These are phyloP conservation scores for Diorhabda carinulata DNA, from an alignment of 1,140 invertebrate genomes.

Conservation along the genomic window DNA sequence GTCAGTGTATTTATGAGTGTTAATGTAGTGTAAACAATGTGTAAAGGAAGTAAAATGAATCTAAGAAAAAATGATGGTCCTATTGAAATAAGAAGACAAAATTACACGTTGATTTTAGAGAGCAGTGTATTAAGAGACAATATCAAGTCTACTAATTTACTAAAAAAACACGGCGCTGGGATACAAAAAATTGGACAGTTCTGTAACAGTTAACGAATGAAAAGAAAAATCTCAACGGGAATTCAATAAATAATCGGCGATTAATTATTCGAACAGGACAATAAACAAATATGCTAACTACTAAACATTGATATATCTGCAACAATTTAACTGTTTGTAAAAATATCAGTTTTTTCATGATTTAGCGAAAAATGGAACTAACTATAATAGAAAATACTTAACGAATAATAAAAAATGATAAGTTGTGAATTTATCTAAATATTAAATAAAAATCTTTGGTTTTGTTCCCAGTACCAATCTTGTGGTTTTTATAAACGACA, in stretches of 20 bases:
- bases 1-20: no score
- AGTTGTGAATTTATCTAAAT: slow-evolving; percentile 39
- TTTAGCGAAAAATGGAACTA: slow-evolving; percentile 16
- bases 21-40: no score
- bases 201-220: no score
- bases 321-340: slow-evolving; percentile 28
- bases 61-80: no score
- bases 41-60: no score
- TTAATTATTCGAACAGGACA: slow-evolving; percentile 5
- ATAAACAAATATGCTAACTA: not conserved
- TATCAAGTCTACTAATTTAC: no score
- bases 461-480: slow-evolving; percentile 55
- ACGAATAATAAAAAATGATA: slow-evolving; percentile 25
- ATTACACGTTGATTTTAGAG: no score
- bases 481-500: slow-evolving; percentile 32
- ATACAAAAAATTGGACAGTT: no score
- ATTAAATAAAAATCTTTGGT: slow-evolving; percentile 61
- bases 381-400: slow-evolving; percentile 22
- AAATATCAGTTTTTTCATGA: slow-evolving; percentile 20
- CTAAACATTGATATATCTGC: slow-evolving; percentile 13
- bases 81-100: no score
- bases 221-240: no score
- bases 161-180: no score
- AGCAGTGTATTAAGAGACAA: no score
- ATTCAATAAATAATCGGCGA: not conserved